Conservation (phyloP, 2,797 vertebrate species). For the Allobates femoralis region DNA sequence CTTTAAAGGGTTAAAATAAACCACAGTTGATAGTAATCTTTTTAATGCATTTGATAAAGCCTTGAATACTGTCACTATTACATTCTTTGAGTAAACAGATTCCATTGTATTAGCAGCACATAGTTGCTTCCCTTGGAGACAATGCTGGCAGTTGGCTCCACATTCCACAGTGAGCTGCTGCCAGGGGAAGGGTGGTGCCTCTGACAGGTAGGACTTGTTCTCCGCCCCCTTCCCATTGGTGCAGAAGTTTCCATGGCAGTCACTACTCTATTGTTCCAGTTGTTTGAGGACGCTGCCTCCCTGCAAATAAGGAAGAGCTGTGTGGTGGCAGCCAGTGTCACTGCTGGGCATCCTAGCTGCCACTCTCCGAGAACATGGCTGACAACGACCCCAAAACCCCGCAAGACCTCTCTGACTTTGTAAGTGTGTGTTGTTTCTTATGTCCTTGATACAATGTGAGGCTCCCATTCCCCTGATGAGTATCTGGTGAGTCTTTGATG, state of each 20-base stretch:
- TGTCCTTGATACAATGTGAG: too few species aligned
- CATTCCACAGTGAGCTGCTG: background rate
- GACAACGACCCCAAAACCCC: constrained; percentile 60
- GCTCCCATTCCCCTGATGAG: too few species aligned
- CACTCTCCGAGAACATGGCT: constrained; percentile 47
- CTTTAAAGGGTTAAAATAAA: too few species aligned
- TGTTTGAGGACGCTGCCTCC: constrained; percentile 42
- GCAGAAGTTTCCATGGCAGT: constrained; percentile 40
- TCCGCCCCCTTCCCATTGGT: constrained; percentile 5
- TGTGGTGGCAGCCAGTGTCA: background rate
- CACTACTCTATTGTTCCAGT: constrained; percentile 11
- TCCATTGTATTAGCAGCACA: background rate
- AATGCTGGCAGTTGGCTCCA: background rate
- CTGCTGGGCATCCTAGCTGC: background rate
- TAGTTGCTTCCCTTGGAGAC: background rate
- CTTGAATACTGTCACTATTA: background rate
- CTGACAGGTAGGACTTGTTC: background rate
- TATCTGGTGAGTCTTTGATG: too few species aligned
- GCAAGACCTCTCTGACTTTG: constrained; percentile 57
- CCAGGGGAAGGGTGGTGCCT: background rate
- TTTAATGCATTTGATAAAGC: background rate
- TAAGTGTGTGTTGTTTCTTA: constrained; percentile 25
- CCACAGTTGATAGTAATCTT: too few species aligned
- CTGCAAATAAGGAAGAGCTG: constrained; percentile 32
- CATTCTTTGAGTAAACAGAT: background rate